A percentile compares a stretch with the other conserved stretches of the same genome.
These are phyloP conservation scores for Proisotoma minuta DNA, from an alignment of 2,888 invertebrate genomes.

Conservation along the genomic window DNA sequence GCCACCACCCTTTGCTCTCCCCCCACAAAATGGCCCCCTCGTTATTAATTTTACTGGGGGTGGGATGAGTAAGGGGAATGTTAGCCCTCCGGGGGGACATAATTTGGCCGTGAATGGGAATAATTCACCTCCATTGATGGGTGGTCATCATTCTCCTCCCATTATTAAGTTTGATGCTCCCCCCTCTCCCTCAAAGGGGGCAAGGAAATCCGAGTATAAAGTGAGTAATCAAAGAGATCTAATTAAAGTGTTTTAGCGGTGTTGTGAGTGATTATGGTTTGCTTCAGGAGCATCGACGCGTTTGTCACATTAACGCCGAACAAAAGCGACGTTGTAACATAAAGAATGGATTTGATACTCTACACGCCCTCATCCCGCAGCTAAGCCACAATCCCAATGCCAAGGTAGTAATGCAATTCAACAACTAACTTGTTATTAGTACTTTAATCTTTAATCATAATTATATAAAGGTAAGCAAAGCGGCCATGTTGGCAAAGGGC, in stretches of 20 bases:
- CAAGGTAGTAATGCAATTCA: conserved; percentile 59
- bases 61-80: not conserved
- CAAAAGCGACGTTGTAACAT: conserved; percentile 93
- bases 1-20: conserved; percentile 8
- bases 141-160: conserved; percentile 44
- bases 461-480: conserved; percentile 73
- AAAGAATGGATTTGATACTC: conserved; percentile 91
- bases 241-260: not conserved
- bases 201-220: not conserved
- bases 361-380: conserved; percentile 87
- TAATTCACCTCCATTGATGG: conserved; percentile 39
- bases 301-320: conserved; percentile 90
- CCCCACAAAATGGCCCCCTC: not conserved
- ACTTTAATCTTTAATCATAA: not conserved
- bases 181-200: conserved; percentile 45
- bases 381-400: conserved; percentile 82
- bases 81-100: no score
- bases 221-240: not conserved
- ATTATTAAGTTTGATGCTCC: conserved; percentile 42
- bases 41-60: no score
- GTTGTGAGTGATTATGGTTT: not conserved
- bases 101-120: conserved; percentile 34
- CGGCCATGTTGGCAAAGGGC: conserved; percentile 93
- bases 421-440: conserved; percentile 5
- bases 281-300: conserved; percentile 65